Base-by-base conservation (phyloP, 2,888 invertebrate species). In the Drosophila kanekoi region DNA sequence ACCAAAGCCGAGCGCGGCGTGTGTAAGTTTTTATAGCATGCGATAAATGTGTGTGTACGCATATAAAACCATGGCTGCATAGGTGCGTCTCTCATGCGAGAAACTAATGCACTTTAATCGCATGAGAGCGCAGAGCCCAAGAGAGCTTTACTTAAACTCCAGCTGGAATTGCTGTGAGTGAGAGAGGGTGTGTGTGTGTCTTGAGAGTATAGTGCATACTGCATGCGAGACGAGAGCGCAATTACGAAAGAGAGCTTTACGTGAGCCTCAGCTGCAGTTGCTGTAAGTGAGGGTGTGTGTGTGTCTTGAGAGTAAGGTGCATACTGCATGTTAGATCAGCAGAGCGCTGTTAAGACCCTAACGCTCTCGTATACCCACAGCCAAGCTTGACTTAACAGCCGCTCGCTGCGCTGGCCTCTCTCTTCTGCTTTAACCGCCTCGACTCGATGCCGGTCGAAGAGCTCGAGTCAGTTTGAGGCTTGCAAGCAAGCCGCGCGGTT, bases 401-500 rank as follows among this genome's bases (percentile, higher is more conserved):
- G 18, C 47, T 40, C 28, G 20, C 37, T 54, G 23, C 10, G 51
- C 4, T 38, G 20, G 28, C 8, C 47, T 37, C 57, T 33, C 57
- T 66, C 41, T 66, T 35, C 23, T 8, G n/a, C 18, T 41, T 40
- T 20, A 14, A 35, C 18, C 48, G 63, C 49, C 64, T 51, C 38
- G 51, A 54, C 64, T 59, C 33, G 5, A 35, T 64, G 64, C 72
- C 66, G 67, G 60, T 59, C 37, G 59, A 43, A 28, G 32, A 51
- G 56, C 49, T 53, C 10, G 38, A 43, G 45, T 77, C 62, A 82
- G 83, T 81, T 60, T 44, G 32, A 69, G 69, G 70, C 63, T 68
- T 64, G 77, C 60, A 71, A 54, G 62, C 78, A 45, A 72, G 52
- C 54, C 69, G 86, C 43, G 57, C 78, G 82, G 81, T 79, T 63